Evolutionary conservation across 35 echinoderm and acorn worm genomes (phyloP), one percentile per base, ranked within the genome.

Genomic region (Diadema setosum): DNA sequence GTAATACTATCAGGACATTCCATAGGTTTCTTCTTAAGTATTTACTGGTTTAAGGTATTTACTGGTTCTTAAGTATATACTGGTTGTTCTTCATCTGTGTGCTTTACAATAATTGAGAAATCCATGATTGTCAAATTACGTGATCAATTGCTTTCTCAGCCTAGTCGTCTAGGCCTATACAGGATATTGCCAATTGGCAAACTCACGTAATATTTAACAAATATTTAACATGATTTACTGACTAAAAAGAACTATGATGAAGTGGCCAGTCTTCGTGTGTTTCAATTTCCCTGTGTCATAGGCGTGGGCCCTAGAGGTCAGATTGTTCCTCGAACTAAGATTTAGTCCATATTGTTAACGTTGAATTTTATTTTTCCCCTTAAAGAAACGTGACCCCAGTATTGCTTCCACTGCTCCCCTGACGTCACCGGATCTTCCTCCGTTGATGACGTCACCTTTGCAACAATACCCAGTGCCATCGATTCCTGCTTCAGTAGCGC

Each of bases 361-460:
- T 0, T 32, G 27, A 2, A 33, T 67, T 6, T 33, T 44, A 41
- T 78, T 41, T 35, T 44, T 78, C 25, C 37, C 25, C 11, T 44
- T 78, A 42, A 14, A 78, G 73, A 78, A 78, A 78, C 12, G 73
- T 21, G 73, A 78, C 44, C 73, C 73, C 26, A 78, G 73, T 44
- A 23, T 78, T 4, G 40, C 21, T 7, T 44, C 73, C n/a, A 24
- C 40, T 18, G 40, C 8, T 2, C 73, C 73, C 4, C 35, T 78
- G 5, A 41, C 73, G 33, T 78, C 73, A 39, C 40, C 33, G n/a
- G 73, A 44, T 42, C 39, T 26, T 42, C 73, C 73, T 4, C 33
- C 73, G 24, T 21, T 44, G 39, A 78, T 36, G 40, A 25, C 73
- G 24, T 7, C 73, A 42, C 3, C 37, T 33, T 5, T 78, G 9